These are phyloP conservation scores for Corythoichthys haematopterus DNA, from an alignment of 2,113 vertebrate species.

Conservation along the genomic window DNA sequence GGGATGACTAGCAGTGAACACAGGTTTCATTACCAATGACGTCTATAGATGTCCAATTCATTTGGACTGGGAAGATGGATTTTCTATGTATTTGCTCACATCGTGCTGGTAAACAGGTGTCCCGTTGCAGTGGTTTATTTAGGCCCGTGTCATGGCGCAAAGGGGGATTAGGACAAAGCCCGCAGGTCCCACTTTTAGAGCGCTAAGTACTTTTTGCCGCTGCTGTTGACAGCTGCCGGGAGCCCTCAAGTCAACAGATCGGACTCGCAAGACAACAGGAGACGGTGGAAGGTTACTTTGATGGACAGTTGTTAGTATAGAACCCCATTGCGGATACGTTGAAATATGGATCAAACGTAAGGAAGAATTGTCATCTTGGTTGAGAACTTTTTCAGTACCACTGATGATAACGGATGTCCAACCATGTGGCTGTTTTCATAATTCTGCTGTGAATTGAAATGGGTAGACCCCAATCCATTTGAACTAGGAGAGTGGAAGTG, in stretches of 20 bases:
- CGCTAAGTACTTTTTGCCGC: constrained; percentile 60
- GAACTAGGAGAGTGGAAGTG: too few relatives aligned
- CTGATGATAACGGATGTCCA: too few relatives aligned
- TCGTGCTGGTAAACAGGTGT: constrained; percentile 58
- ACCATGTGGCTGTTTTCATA: too few relatives aligned
- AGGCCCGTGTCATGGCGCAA: constrained; percentile 51
- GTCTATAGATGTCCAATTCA: too few relatives aligned
- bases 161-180: constrained; percentile 59
- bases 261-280: not conserved
- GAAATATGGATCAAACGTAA: not conserved
- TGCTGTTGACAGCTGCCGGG: constrained; percentile 24
- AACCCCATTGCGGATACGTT: constrained; percentile 45
- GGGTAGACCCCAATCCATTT: too few relatives aligned
- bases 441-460: too few relatives aligned
- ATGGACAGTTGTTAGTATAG: constrained; percentile 14
- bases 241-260: constrained; percentile 27
- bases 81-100: not conserved
- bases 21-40: too few relatives aligned
- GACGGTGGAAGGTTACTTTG: not conserved
- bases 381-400: too few relatives aligned
- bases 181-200: constrained; percentile 54
- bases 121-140: constrained; percentile 56
- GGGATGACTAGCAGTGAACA: too few relatives aligned
- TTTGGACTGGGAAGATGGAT: not conserved
- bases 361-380: too few relatives aligned